Base-by-base conservation (phyloP, 1,140 invertebrate genomes). In the Trinorchestia longiramus region DNA sequence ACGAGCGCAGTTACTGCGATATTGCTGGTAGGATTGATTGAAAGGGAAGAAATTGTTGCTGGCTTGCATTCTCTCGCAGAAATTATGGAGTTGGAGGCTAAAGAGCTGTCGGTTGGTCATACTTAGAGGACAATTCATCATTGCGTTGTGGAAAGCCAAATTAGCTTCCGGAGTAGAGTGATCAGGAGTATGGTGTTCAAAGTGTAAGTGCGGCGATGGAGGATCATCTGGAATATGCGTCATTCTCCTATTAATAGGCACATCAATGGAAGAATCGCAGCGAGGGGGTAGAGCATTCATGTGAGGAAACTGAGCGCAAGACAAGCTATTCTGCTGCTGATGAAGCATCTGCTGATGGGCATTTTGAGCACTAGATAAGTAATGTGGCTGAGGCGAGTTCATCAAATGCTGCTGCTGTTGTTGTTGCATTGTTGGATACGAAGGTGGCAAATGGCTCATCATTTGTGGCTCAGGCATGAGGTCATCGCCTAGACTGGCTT, bases 51-150 rank as follows among this genome's bases (percentile, higher is more conserved):
- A 45, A 43, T 94, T 94, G 43, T 94, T 94, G 92, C 44, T 94
- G 40, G 92, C 92, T 47, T 94, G 92, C 92, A 94, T 94, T 94
- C 92, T 94, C 44, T 94, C 92, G 47, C 92, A 94, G 44, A 94
- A 94, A 45, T 94, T 94, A 44, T 94, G 92, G 19, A 94, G 44
- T 36, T 94, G 92, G 6, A 94, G 92, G 44, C 92, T 94, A 44
- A 94, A 94, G 44, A 94, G 92, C 11, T 94, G 92, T 94, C 92
- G 43, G 92, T 94, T 94, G 92, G 92, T 94, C 92, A 94, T 94
- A 45, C 44, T 44, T 11, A 94, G 43, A 94, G 92, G 92, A 45
- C 92, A 45, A 43, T 94, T 94, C 43, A 94, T 94, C 92, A 94
- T 94, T n/a, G 92, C 92, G 40, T 94, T 94, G 44, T 94, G 92